Base-by-base conservation (phyloP, 2,797 vertebrate species). In the Phataginus tetradactyla region DNA sequence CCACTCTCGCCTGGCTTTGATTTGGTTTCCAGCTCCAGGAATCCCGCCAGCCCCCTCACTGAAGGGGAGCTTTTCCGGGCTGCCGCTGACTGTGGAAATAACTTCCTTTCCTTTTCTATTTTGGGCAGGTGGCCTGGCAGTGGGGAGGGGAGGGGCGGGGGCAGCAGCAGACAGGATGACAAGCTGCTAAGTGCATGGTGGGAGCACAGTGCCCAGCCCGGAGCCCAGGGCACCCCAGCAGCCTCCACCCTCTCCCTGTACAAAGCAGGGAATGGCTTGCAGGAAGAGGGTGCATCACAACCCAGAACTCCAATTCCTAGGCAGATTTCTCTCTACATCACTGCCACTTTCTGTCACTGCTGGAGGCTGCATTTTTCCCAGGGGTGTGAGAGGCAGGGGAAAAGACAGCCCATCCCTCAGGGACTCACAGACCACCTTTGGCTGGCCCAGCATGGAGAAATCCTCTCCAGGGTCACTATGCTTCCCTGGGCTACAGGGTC, bases 71-170 rank as follows among this genome's bases (percentile, higher is more conserved):
- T 97, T 97, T 98, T 97, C 96, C 94, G 94, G 97, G 96, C 93
- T 96, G 97, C 91, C 4, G 37, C 96, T 55, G 90, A 92, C 64
- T 49, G 84, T 97, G 97, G 93, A 97, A 97, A 94, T 94, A 72
- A 95, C 96, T 98, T 97, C 97, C 96, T 97, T 91, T 96, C 97
- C 89, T 96, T 94, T 97, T 97, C 97, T 97, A 97, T 97, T 98
- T 97, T 85, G 86, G 95, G 96, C 88, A 5, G 78, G 83, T 80
- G 94, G 97, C 96, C 71, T 27, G 59, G 66, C 21, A 32, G 95
- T 66, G 89, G 77, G 18, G 39, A 8, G n/a, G 81, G 81, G 87
- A 39, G 85, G 92, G 77, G 72, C 6, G 81, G 68, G 74, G 95
- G 95, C 39, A 75, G 90, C 86, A 64, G 92, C 97, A 97, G 97